These are phyloP conservation scores for Myzus persicae DNA, from an alignment of 1,140 invertebrate genomes.

Conservation along the genomic window DNA sequence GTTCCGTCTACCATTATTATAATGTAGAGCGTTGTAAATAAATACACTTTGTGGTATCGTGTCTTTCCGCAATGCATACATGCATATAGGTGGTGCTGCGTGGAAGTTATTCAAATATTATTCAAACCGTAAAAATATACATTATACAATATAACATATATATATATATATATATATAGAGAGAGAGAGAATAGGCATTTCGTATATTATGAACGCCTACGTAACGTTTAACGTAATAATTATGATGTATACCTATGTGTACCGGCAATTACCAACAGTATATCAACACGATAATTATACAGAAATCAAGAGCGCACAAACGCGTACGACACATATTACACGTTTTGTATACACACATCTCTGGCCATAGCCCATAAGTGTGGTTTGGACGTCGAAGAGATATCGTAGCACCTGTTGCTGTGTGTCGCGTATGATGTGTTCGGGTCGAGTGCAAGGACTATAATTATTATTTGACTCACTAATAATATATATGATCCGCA, in stretches of 20 bases:
- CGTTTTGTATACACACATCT: not conserved
- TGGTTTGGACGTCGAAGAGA: not conserved
- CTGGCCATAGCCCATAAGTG: not conserved
- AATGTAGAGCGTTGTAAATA: not conserved
- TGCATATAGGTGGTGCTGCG: not conserved
- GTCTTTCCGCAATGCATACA: not conserved
- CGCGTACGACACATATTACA: not conserved
- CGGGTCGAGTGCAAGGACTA: no score
- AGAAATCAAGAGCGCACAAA: not conserved
- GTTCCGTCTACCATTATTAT: not conserved
- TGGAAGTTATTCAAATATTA: not conserved
- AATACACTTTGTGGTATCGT: not conserved
- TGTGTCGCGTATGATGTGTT: not conserved
- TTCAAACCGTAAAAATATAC: not conserved
- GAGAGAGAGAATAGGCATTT: not conserved
- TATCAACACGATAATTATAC: constrained; percentile 10
- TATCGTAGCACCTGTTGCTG: not conserved
- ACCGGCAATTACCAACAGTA: not conserved
- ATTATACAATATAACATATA: no score
- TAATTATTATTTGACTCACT: not conserved
- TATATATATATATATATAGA: no score
- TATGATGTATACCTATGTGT: not conserved
- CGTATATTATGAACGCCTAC: not conserved
- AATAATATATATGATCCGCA: not conserved
- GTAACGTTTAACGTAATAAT: not conserved